Evolutionary conservation across 2,113 vertebrate genomes (phyloP), one percentile per base, ranked within the genome.

Genomic region (Tragelaphus imberbis): DNA sequence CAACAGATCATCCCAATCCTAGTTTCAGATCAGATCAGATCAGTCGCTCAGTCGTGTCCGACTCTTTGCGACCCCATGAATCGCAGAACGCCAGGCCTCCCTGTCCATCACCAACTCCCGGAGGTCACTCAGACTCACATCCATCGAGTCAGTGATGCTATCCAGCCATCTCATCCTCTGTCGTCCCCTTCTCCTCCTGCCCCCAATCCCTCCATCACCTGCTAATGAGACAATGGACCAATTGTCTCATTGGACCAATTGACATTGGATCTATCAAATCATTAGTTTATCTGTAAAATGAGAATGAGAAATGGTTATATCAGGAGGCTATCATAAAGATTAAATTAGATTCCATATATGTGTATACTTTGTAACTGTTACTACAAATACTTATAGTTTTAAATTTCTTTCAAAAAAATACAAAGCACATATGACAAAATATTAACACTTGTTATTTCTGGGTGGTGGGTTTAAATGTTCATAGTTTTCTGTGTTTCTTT

Each of bases 361-460:
- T 47, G 3, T 25, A 80, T 49, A 84, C 36, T 68, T 15, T 61
- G n/a, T 81, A 94, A 82, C 63, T 77, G 80, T 68, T 89, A 91
- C n/a, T 80, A 65, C 82, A 91, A 93, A 84, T 90, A 87, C 77
- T 84, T 93, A 51, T 6, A 95, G 59, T 79, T 36, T 95, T 84
- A 82, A 65, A n/a, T 95, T 91, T 92, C 88, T 97, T 94, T 96
- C 6, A 90, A 93, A 95, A 95, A 94, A 91, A 95, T 90, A 95
- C 30, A 94, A 97, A 94, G 61, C 28, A 93, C 55, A 61, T 55
- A 47, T 61, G 81, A 93, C 58, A 97, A 88, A 96, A 59, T 44
- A 59, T 49, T 82, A 95, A 87, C 23, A 85, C 13, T 23, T 94
- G 15, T 84, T 77, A 85, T 85, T 97, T 87, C 65, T 91, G 59